Evolutionary conservation across 2,888 invertebrate species (phyloP).

Genomic region (Galerucella nymphaeae): DNA sequence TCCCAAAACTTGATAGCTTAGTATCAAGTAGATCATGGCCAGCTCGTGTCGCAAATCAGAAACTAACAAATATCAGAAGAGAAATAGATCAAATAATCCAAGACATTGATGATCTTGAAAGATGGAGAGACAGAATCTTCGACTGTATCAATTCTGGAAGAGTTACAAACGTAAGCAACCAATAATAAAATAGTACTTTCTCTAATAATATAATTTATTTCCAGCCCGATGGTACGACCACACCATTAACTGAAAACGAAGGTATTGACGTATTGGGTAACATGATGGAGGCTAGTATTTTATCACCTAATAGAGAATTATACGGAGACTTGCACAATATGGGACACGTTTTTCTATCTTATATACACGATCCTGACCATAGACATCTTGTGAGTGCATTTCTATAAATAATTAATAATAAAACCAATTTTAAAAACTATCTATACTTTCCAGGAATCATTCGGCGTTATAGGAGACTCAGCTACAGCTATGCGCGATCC

Average conservation of each 20-base stretch:
- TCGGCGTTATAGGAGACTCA: conserved; percentile 87
- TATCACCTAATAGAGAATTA: conserved; percentile 75
- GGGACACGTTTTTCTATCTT: conserved; percentile 82
- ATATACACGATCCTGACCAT: conserved; percentile 84
- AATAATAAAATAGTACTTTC: background rate
- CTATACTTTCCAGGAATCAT: conserved; percentile 72
- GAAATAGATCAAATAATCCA: conserved; percentile 74
- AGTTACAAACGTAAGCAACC: conserved; percentile 68
- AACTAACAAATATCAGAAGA: conserved; percentile 73
- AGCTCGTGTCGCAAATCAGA: conserved; percentile 71
- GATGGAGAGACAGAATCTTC: conserved; percentile 80
- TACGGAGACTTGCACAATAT: conserved; percentile 88
- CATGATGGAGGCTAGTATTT: conserved; percentile 78
- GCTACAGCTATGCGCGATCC: conserved; percentile 90
- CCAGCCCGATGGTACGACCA: background rate
- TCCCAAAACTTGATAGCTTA: conserved; percentile 84
- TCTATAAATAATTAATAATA: background rate
- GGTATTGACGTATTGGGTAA: conserved; percentile 86
- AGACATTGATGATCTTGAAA: conserved; percentile 77
- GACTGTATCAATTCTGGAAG: conserved; percentile 76
- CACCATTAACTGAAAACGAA: conserved; percentile 70
- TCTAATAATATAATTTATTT: background rate
- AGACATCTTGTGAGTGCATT: conserved; percentile 71
- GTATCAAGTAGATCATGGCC: conserved; percentile 83
- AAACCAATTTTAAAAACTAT: background rate